Base-by-base conservation (phyloP, 2,888 invertebrate genomes). In the Petrolisthes cinctipes region DNA sequence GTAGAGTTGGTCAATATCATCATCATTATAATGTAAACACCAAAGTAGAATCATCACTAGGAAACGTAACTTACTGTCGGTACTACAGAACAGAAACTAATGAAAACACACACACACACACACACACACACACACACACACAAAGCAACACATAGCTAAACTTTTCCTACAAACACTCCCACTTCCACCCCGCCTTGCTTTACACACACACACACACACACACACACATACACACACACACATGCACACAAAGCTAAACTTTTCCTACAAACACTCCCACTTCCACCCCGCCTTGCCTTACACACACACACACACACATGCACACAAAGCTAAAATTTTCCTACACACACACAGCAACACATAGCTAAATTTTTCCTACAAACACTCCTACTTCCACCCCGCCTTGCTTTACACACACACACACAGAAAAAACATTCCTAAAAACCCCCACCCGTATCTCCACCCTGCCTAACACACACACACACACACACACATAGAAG, bases 61-160 rank as follows among this genome's bases (percentile, higher is more conserved):
- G n/a, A n/a, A n/a, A n/a, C n/a, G n/a, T n/a, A n/a, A n/a, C n/a
- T n/a, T n/a, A n/a, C n/a, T n/a, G n/a, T n/a, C n/a, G n/a, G n/a
- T n/a, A n/a, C n/a, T n/a, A 14, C 7, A 61, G 61, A 61, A 61
- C 9, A 61, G 14, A 61, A 5, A n/a, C n/a, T n/a, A n/a, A n/a
- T n/a, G n/a, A n/a, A n/a, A n/a, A n/a, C n/a, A n/a, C n/a, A n/a
- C n/a, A 71, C 71, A 71, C 71, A 71, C 71, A 71, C 71, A 71
- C 71, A 71, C 71, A 71, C 71, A 71, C 71, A 71, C 71, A 71
- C 71, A 71, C 71, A 71, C 71, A 71, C 71, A 71, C 71, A 71
- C 71, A 71, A 17, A 9, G n/a, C 17, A 17, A 71, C 71, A 71
- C 71, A 71, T 20, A 71, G n/a, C 5, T 20, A 71, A 17, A 71